Conservation (phyloP, 1,140 invertebrate genomes). For the Saxidomus purpurata region DNA sequence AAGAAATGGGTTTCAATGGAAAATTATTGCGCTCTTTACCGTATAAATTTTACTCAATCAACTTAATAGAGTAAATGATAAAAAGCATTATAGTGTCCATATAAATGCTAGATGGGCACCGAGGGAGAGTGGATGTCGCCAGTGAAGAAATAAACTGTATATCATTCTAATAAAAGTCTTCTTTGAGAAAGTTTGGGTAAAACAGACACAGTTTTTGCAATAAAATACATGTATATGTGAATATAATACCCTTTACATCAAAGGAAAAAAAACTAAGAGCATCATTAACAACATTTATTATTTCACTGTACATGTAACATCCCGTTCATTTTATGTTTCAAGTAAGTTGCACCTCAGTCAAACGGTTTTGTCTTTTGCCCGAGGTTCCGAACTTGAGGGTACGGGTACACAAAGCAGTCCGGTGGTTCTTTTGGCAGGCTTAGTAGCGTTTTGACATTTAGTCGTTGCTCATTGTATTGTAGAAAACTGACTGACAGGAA, state of each 20-base stretch:
- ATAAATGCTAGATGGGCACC: constrained; percentile 58
- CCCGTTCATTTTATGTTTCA: too few species aligned
- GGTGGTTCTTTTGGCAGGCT: too few species aligned
- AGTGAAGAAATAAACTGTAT: constrained; percentile 46
- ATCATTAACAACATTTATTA: neutral
- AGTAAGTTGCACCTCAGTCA: too few species aligned
- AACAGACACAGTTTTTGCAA: neutral
- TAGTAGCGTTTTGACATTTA: too few species aligned
- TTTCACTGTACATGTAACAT: neutral
- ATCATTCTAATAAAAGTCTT: constrained; percentile 49
- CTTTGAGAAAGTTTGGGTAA: constrained; percentile 5
- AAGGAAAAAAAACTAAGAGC: neutral
- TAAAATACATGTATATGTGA: neutral
- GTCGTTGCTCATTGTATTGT: too few species aligned
- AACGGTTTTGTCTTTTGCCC: too few species aligned
- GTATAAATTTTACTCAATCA: constrained; percentile 70
- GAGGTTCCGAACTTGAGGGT: too few species aligned
- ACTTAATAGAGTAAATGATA: constrained; percentile 70
- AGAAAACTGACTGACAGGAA: too few species aligned
- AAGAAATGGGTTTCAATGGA: constrained; percentile 64
- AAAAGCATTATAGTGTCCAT: constrained; percentile 62
- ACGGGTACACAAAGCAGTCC: too few species aligned
- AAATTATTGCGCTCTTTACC: constrained; percentile 67
- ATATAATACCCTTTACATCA: constrained; percentile 4
- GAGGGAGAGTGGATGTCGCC: constrained; percentile 41